Base-by-base conservation (phyloP, 1,140 invertebrate genomes). In the Uloborus diversus region DNA sequence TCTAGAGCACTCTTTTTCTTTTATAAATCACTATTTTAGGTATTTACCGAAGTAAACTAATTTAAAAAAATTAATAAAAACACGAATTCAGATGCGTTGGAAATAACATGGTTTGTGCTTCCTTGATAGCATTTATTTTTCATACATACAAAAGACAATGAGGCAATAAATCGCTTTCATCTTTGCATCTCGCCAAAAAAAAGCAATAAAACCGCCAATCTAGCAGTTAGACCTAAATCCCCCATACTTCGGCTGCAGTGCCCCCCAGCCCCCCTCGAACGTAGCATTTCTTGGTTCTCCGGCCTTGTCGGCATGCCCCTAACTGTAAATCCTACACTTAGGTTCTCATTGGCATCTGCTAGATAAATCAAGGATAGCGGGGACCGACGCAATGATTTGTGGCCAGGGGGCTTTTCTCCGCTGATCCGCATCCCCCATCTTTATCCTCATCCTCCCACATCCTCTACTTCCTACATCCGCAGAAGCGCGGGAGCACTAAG, bases 321-420 rank as follows among this genome's bases (percentile, higher is more conserved):
- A 78, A 69, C 76, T 68, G 76, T 79, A 79, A 79, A 79, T 79
- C 76, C 76, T 69, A 57, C 76, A 79, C 76, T 79, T 79, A 79
- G 76, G 37, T 66, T 79, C 64, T 79, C 76, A 79, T 79, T 79
- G 76, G 76, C 76, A 79, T 68, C 76, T 79, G 76, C 33, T 59
- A 69, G 64, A 79, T 79, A 79, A 79, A 79, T 79, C 76, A 79
- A 47, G 76, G 65, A 61, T 79, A 79, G 76, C 64, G 76, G 76
- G 76, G 65, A 69, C 64, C 76, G 13, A 59, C 51, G 62, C 73
- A 65, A 78, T 78, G 73, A 78, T 78, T 78, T 78, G 73, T 78
- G 73, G 73, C 61, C 32, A 65, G 42, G 51, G 73, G 73, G 62
- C 73, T 78, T 73, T 78, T 53, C 73, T 78, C 62, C 62, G 37